Evolutionary conservation across 2,113 vertebrate genomes (phyloP), one percentile per base, ranked within the genome.

Genomic region (Dinomys branickii): DNA sequence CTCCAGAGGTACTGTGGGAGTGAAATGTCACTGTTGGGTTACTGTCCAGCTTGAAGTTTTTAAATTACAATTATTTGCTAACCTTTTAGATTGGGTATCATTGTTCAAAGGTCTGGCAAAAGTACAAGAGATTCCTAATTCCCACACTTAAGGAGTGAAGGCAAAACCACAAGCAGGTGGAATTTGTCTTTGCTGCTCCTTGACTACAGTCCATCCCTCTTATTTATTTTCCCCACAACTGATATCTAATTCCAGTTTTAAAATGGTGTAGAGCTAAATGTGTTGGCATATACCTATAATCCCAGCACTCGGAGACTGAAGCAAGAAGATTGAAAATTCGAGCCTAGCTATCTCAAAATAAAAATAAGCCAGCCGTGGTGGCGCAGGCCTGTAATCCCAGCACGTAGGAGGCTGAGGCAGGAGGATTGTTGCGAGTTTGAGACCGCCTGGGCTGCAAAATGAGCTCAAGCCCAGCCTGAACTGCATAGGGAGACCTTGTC

Each of bases 1-100:
- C 97, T 99, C 56, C 99, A 99, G 88, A 99, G 99, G 99, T 99
- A 98, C 10, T 95, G 0, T 81, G 1, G 44, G 89, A 28, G 2
- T 41, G 94, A 87, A 97, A 94, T 97, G 38, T 92, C 87, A 85
- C 88, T 96, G 52, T 78, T 92, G 71, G 28, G 41, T 88, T 93
- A 73, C 90, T 90, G 33, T 54, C 47, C 19, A 69, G 41, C 96
- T 96, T 94, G 75, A 38, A 96, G 35, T 38, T 89, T 95, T 94
- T 77, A 56, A 69, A 67, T 94, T 94, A 47, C 16, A 84, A 73
- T 90, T 96, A 73, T 54, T 85, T 93, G 50, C 47, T 90, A 65
- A 87, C 38, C 44, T 94, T 88, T 93, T 83, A 77, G 59, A 44
- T 84, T 71, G 33, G 80, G 88, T 93, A 83, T 10, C 85, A 54